Evolutionary conservation across 1,140 invertebrate species (phyloP).

Genomic region (Sycophaga agraensis): DNA sequence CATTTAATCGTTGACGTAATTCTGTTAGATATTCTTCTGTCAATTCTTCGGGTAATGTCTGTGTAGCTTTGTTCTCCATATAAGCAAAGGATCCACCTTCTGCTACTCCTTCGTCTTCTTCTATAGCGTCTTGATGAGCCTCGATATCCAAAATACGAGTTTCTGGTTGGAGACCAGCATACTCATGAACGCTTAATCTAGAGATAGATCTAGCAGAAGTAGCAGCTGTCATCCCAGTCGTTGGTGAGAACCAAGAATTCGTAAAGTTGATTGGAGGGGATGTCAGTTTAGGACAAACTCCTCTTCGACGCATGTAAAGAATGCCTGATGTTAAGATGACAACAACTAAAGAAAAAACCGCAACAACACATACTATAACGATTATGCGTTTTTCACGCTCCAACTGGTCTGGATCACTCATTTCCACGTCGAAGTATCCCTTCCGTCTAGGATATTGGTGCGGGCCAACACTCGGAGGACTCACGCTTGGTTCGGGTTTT

Average conservation of each 20-base stretch:
- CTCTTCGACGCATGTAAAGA: slow-evolving; percentile 60
- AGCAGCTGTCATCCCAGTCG: slow-evolving; percentile 51
- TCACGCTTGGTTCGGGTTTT: slow-evolving; percentile 43
- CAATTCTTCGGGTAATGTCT: slow-evolving; percentile 73
- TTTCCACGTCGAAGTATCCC: slow-evolving; percentile 51
- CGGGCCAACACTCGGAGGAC: slow-evolving; percentile 51
- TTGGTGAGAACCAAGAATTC: slow-evolving; percentile 48
- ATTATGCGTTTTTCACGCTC: slow-evolving; percentile 55
- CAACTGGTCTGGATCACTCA: slow-evolving; percentile 50
- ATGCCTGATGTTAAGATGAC: slow-evolving; percentile 58
- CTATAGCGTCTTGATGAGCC: slow-evolving; percentile 35
- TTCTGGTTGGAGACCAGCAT: slow-evolving; percentile 62
- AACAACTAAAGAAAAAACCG: slow-evolving; percentile 54
- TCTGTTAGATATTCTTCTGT: slow-evolving; percentile 72
- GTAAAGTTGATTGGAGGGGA: slow-evolving; percentile 45
- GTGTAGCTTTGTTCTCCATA: slow-evolving; percentile 68
- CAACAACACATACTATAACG: slow-evolving; percentile 56
- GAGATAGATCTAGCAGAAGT: slow-evolving; percentile 64
- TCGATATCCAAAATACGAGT: slow-evolving; percentile 47
- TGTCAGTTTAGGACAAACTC: slow-evolving; percentile 56
- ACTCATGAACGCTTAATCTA: slow-evolving; percentile 65
- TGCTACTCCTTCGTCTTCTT: slow-evolving; percentile 41
- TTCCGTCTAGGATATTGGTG: slow-evolving; percentile 50
- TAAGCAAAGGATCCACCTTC: slow-evolving; percentile 54
- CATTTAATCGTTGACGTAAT: slow-evolving; percentile 68